Conservation (phyloP, 2,888 invertebrate genomes). For the Eulithis prunata region DNA sequence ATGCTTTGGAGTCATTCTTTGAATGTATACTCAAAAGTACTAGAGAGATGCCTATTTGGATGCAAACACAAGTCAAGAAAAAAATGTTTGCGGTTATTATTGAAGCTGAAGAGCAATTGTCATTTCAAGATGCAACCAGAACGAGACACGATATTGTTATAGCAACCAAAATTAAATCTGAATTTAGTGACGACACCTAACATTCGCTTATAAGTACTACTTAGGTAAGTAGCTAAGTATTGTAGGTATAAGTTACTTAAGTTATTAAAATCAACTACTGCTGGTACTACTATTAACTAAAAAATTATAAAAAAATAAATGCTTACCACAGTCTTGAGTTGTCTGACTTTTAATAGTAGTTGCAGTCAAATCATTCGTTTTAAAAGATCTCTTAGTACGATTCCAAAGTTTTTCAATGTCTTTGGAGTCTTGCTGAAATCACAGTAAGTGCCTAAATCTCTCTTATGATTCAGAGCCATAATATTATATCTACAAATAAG, state of each 20-base stretch:
- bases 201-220: neutral
- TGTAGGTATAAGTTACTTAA: too few relatives aligned
- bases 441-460: too few relatives aligned
- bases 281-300: neutral
- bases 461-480: neutral
- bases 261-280: too few relatives aligned
- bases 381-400: conserved; percentile 17
- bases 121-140: conserved; percentile 48
- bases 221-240: too few relatives aligned
- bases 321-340: conserved; percentile 19
- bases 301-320: conserved; percentile 3
- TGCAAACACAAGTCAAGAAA: conserved; percentile 79
- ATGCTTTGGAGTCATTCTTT: conserved; percentile 73
- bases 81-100: conserved; percentile 77
- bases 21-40: conserved; percentile 72
- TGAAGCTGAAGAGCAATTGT: conserved; percentile 70
- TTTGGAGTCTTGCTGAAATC: conserved; percentile 16
- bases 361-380: conserved; percentile 1
- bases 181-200: conserved; percentile 52
- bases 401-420: neutral
- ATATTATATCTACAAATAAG: neutral
- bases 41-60: conserved; percentile 73
- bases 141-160: conserved; percentile 41
- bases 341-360: conserved; percentile 2
- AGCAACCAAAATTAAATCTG: conserved; percentile 67